Evolutionary conservation across 2,797 vertebrate species (phyloP).

Genomic region (Salarias fasciatus): DNA sequence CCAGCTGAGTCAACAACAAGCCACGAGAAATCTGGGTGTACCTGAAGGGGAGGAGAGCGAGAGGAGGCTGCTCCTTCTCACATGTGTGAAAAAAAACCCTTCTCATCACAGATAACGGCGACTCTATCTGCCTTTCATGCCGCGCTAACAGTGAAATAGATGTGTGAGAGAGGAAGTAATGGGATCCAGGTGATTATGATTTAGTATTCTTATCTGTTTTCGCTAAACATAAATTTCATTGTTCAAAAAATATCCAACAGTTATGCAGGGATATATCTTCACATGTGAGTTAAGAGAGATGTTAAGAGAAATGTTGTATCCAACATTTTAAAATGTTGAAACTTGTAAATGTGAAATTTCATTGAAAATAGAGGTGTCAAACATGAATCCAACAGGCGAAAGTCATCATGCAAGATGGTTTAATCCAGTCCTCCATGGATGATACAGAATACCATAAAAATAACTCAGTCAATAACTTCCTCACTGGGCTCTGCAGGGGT

Average conservation of each 20-base stretch:
- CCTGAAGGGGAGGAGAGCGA: constrained; percentile 39
- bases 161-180: not conserved
- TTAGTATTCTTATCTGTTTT: constrained; percentile 38
- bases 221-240: constrained; percentile 15
- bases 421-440: too few species aligned
- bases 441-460: too few species aligned
- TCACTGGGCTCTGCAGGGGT: too few species aligned
- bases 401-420: too few species aligned
- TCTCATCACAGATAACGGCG: constrained; percentile 46
- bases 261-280: not conserved
- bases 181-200: constrained; percentile 9
- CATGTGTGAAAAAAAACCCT: constrained; percentile 59
- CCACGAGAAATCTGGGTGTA: constrained; percentile 57
- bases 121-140: constrained; percentile 36
- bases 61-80: constrained; percentile 30
- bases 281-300: too few species aligned
- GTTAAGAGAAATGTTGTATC: not conserved
- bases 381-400: too few species aligned
- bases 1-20: constrained; percentile 80
- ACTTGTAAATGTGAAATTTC: too few species aligned
- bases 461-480: too few species aligned
- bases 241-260: constrained; percentile 7
- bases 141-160: constrained; percentile 23
- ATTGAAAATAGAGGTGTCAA: too few species aligned
- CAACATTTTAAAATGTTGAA: not conserved